Base-by-base conservation (phyloP, 2,797 vertebrate genomes). In the Hipposideros larvatus region DNA sequence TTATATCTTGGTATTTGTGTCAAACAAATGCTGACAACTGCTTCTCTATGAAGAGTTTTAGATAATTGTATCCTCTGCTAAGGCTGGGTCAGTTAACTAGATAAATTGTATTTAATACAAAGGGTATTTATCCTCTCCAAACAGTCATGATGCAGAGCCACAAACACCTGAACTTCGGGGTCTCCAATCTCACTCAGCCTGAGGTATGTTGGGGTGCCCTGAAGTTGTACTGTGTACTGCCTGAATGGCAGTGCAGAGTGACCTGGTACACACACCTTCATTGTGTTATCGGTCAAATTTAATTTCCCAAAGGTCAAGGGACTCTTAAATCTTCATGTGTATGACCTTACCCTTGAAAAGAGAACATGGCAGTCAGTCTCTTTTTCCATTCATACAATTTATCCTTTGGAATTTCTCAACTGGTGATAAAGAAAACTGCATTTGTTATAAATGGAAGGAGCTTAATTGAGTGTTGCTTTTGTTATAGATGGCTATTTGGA, bases 391-490 rank as follows among this genome's bases (percentile, higher is more conserved):
- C 63, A 65, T 48, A 91, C 61, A 87, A 2, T 53, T 70, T 95
- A 88, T 34, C 19, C 61, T 86, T 91, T 89, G 86, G 37, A 89
- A 91, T 92, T 70, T 84, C 53, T 91, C 34, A 48, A 37, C 41
- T 48, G 46, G 34, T 78, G 57, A 80, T 96, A 85, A 94, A 87
- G 85, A 85, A 89, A 90, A 71, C 18, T 95, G 51, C 48, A 77
- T 91, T 94, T 95, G 55, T 87, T 92, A 19, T 61, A 65, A 95
- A 21, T 91, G 53, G 66, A 95, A 90, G 59, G 61, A 75, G 15
- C 53, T 96, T 96, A 90, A 97, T 89, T 87, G 95, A 95, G 71
- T 66, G 51, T 90, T 96, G 55, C 19, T 91, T 96, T 94, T 78
- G 63, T 84, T 93, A 51, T 75, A 68, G 53, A 80, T 75, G 51